Evolutionary conservation across 2,113 vertebrate genomes (phyloP), one percentile per base, ranked within the genome.

Genomic region (Craseonycteris thonglongyai): DNA sequence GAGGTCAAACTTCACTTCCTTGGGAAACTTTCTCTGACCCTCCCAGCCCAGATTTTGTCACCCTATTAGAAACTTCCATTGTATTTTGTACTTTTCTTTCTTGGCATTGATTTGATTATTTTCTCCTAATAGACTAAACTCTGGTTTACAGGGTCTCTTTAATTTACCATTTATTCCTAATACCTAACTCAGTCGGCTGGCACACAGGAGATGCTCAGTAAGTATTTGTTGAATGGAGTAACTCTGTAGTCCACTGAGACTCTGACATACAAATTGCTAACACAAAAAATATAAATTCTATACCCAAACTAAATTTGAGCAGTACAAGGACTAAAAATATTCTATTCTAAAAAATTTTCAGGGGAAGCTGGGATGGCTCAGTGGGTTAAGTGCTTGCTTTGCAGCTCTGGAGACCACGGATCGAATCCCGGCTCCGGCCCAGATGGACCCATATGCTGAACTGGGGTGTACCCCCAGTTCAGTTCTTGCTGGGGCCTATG

Each of bases 111-210:
- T 49, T 69, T 72, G 5, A 83, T 86, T 58, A 83, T 65, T 81
- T 69, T 59, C 56, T 66, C 42, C 59, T 79, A 59, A 84, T 40
- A 91, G 12, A 13, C 21, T n/a, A 49, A 96, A 68, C 30, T 40
- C 16, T 9, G 71, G 26, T n/a, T n/a, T n/a, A 66, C 15, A 30
- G 12, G 30, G 47, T 66, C 21, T 68, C 61, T 49, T 66, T 59
- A 69, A 59, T 65, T 91, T 79, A 88, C 8, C 18, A 75, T 93
- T 91, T 84, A 84, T 91, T 74, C 6, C 26, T 71, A 90, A 93
- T 26, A 72, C 30, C 30, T 72, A 90, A 47, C 18, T 72, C n/a
- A 42, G 7, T 45, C n/a, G 59, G 42, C 15, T 87, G 26, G 38
- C 33, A 91, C 38, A 78, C 2, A 95, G 61, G 24, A 40, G 21